phyloP scores from a whole-genome alignment of 2,797 vertebrate species.

The Falco novaeseelandiae region DNA sequence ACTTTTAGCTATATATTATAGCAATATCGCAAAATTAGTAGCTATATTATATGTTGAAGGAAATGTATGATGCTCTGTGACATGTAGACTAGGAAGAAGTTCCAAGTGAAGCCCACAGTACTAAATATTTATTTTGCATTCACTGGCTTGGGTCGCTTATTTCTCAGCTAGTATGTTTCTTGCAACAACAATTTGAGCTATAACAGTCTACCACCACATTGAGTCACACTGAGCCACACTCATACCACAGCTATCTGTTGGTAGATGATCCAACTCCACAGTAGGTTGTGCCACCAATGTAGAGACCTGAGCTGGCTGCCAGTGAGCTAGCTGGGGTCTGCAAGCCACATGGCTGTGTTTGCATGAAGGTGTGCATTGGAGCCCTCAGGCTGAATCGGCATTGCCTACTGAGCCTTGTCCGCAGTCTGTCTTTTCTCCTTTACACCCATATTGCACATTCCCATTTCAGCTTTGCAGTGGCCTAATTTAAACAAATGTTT shows the following conservation, averaged over 20 bases:
- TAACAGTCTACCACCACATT: not conserved
- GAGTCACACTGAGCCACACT: not conserved
- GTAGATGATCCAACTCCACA: not conserved
- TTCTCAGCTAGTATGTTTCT: not conserved
- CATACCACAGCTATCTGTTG: not conserved
- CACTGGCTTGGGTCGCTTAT: not conserved
- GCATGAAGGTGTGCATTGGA: not conserved
- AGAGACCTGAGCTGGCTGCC: not conserved
- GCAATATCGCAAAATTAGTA: not conserved
- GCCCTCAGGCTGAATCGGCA: not conserved
- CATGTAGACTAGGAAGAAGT: not conserved
- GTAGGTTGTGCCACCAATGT: not conserved
- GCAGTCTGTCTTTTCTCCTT: not conserved
- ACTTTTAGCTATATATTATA: not conserved
- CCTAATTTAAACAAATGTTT: not conserved
- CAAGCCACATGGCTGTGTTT: not conserved
- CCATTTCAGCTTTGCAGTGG: not conserved
- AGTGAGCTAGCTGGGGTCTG: not conserved
- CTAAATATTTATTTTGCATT: not conserved
- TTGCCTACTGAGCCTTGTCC: not conserved
- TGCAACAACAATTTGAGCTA: not conserved
- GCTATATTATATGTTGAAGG: not conserved
- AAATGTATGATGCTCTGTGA: not conserved
- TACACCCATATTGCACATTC: not conserved
- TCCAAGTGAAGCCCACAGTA: not conserved